Evolutionary conservation across 35 echinoderm and acorn worm species (phyloP), one percentile per base, ranked within the genome.

Genomic region (Patiria miniata): DNA sequence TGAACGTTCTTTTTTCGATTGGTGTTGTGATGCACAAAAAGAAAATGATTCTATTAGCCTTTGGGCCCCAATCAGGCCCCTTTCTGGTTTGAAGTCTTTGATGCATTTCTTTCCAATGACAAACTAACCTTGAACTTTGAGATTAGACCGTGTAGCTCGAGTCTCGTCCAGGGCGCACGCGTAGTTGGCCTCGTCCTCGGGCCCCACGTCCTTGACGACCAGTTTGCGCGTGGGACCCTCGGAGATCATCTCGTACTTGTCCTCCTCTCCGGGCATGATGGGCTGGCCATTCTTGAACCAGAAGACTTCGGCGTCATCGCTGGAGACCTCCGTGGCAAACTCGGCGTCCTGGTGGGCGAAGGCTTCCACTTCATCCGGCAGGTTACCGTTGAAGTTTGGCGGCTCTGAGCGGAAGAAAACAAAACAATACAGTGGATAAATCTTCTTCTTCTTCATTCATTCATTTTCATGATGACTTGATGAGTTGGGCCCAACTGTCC

Each of bases 211-310:
- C 36, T 94, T 89, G 39, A 98, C 79, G 40, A 94, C 87, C 5
- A 98, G 86, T 21, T 93, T 94, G 60, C 92, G 68, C 2, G 38
- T 86, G 61, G 79, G 91, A n/a, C 96, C 96, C 17, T 98, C 96
- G 6, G 68, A 36, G 14, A 92, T 57, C 55, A 98, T 87, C 92
- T 94, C 92, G 40, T 89, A 82, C 77, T 94, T 98, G 83, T 94
- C 89, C 21, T 73, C 65, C 4, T 47, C 42, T 37, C 78, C 77
- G 19, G 96, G 86, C 77, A 87, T 52, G 21, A 98, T 52, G 8
- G 83, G 89, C 28, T 89, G 39, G 39, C 93, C 93, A 81, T 98
- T 93, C 52, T 94, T 91, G 79, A 94, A 94, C 96, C 96, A 98
- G 52, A 89, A 90, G 40, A 94, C 86, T 36, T 98, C 89, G 19